These are phyloP conservation scores for Eucera pruinosa DNA, from an alignment of 2,888 invertebrate species.

Conservation along the genomic window DNA sequence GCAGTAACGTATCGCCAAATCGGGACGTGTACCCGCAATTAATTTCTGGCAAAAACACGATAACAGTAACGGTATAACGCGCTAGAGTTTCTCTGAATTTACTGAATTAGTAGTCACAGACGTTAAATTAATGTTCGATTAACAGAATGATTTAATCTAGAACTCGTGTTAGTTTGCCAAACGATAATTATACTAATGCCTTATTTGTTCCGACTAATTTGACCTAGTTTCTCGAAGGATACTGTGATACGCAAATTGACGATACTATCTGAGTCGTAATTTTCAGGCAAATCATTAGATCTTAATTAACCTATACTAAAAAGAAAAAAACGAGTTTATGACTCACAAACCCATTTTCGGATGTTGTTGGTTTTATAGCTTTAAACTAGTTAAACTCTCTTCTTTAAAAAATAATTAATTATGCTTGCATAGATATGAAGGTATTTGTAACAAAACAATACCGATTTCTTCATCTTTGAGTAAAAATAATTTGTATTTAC, in stretches of 20 bases:
- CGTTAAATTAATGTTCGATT: constrained; percentile 54
- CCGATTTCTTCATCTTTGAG: too few species aligned
- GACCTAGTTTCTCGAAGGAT: constrained; percentile 24
- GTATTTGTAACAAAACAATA: too few species aligned
- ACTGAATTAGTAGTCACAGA: constrained; percentile 12
- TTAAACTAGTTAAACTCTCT: too few species aligned
- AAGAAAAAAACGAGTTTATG: too few species aligned
- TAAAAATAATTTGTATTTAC: too few species aligned
- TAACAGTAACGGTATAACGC: constrained; percentile 7
- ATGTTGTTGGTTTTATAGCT: too few species aligned
- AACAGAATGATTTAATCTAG: constrained; percentile 40
- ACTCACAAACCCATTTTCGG: too few species aligned
- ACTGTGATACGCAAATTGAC: neutral
- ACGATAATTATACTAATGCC: constrained; percentile 46
- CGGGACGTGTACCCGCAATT: constrained; percentile 17
- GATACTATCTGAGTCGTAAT: neutral
- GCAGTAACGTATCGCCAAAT: constrained; percentile 6
- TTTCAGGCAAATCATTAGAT: neutral
- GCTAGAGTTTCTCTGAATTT: constrained; percentile 27
- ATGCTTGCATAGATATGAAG: too few species aligned
- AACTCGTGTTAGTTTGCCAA: constrained; percentile 34
- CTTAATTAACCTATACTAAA: too few species aligned
- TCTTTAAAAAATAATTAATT: too few species aligned
- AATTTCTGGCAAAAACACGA: constrained; percentile 36
- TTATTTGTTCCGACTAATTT: constrained; percentile 15